These are phyloP conservation scores for Calypte anna DNA, from an alignment of 2,113 vertebrate species.

Conservation along the genomic window DNA sequence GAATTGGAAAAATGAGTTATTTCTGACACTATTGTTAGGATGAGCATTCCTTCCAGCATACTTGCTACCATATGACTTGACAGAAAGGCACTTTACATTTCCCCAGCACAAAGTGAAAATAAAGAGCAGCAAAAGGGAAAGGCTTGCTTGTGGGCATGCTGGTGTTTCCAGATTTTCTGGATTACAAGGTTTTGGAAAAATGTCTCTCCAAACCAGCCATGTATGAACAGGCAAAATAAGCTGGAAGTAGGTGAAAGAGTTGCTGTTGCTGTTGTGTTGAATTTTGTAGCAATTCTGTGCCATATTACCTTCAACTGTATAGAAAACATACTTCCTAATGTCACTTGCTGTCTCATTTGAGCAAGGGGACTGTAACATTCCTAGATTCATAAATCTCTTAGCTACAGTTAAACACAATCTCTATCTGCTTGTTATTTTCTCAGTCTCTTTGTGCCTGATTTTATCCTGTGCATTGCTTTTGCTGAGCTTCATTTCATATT, in stretches of 20 bases:
- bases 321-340: background rate
- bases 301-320: background rate
- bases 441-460: background rate
- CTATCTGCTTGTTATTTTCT: background rate
- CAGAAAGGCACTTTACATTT: background rate
- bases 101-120: background rate
- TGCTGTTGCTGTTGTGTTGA: background rate
- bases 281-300: background rate
- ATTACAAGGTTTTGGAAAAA: background rate
- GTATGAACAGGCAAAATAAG: background rate
- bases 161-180: conserved; percentile 9
- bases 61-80: background rate
- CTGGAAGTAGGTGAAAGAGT: background rate
- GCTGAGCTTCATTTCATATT: background rate
- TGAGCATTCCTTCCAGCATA: background rate
- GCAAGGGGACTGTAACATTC: background rate
- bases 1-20: background rate
- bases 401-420: background rate
- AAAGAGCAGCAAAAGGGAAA: background rate
- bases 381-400: background rate
- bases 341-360: background rate
- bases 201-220: background rate
- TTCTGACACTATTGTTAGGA: background rate
- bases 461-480: background rate
- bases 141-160: background rate